phyloP scores from a whole-genome alignment of 2,113 vertebrate genomes.

The Plotosus lineatus region DNA sequence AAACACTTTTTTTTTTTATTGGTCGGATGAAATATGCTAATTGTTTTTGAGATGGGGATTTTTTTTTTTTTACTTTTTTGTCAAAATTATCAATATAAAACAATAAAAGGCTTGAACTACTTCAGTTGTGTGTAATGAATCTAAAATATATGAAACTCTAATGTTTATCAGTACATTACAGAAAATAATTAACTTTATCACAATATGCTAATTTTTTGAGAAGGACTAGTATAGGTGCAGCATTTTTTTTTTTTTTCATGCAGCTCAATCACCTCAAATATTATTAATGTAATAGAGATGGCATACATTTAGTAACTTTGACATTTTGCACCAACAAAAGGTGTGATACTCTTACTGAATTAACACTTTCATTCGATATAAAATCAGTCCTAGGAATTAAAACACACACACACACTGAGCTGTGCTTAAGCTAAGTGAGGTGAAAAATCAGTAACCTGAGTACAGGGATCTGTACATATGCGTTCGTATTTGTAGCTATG shows the following conservation, averaged over 20 bases:
- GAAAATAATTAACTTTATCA: no score
- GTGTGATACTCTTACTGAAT: neutral
- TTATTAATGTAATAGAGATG: conserved; percentile 29
- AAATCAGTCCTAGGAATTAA: conserved; percentile 38
- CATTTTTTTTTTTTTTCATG: conserved; percentile 20
- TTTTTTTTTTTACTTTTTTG: no score
- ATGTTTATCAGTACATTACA: no score
- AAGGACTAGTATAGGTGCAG: neutral
- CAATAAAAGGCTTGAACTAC: no score
- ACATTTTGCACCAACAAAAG: conserved; percentile 2
- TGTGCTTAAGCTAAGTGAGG: conserved; percentile 31
- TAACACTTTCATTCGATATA: conserved; percentile 28
- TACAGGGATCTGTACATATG: conserved; percentile 27
- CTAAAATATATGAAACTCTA: no score
- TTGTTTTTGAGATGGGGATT: no score
- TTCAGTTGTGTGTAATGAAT: no score
- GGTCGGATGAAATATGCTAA: no score
- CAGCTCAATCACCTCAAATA: conserved; percentile 20
- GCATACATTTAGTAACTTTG: conserved; percentile 6
- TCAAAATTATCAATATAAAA: no score
- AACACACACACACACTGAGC: conserved; percentile 20
- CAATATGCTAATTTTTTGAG: no score
- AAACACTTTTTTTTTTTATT: no score
- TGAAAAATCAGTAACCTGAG: conserved; percentile 38
- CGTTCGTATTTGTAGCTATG: conserved; percentile 31